phyloP scores from a whole-genome alignment of 2,797 vertebrate species.

The Brotula barbata region DNA sequence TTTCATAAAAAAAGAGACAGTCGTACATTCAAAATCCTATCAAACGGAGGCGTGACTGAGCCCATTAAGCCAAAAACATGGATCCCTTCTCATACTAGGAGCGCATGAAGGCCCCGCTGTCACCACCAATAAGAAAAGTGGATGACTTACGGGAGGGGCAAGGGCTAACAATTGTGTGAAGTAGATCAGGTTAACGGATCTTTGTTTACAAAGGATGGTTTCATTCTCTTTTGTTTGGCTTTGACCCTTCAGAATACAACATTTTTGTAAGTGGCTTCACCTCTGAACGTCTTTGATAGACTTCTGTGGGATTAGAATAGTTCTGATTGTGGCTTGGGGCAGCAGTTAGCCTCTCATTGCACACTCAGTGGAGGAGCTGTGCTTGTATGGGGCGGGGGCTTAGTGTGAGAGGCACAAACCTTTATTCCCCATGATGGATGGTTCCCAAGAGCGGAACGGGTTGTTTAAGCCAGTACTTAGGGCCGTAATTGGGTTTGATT shows the following conservation, averaged over 20 bases:
- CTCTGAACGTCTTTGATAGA: neutral
- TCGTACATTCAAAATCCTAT: too few relatives aligned
- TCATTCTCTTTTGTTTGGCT: neutral
- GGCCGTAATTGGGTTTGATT: slow-evolving; percentile 70
- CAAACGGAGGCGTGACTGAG: too few relatives aligned
- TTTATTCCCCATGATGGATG: slow-evolving; percentile 49
- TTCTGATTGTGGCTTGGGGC: slow-evolving; percentile 11
- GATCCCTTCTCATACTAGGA: too few relatives aligned
- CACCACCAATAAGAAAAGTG: too few relatives aligned
- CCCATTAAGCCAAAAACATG: too few relatives aligned
- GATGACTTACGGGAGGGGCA: too few relatives aligned
- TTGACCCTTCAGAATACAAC: neutral
- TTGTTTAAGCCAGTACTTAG: slow-evolving; percentile 70
- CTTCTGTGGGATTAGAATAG: slow-evolving; percentile 28
- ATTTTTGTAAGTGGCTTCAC: neutral
- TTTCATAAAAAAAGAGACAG: too few relatives aligned
- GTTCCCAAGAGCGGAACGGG: slow-evolving; percentile 47
- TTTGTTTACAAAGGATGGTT: neutral
- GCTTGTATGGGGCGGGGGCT: too few relatives aligned
- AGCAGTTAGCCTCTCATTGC: too few relatives aligned
- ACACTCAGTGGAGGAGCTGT: too few relatives aligned
- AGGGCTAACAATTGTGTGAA: too few relatives aligned
- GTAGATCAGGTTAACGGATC: neutral
- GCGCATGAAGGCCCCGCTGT: too few relatives aligned
- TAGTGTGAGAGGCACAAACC: slow-evolving; percentile 30